Conservation (phyloP, 2,797 vertebrate genomes). For the Cyprinella venusta region DNA sequence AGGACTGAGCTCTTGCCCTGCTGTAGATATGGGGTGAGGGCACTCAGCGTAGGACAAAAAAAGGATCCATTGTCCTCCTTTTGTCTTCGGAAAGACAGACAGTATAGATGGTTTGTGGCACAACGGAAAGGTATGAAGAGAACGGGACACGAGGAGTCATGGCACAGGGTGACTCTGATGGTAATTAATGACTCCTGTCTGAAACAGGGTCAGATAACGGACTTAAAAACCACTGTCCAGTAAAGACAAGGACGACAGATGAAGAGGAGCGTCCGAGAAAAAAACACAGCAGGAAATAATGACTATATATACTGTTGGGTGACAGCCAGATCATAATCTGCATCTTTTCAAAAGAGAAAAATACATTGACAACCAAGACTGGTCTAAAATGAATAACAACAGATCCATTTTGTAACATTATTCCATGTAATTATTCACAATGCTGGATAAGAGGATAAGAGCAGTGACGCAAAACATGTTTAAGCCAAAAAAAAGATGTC, state of each 20-base stretch:
- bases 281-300: background rate
- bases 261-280: background rate
- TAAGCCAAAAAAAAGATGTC: background rate
- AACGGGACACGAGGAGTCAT: constrained; percentile 40
- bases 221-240: background rate
- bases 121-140: constrained; percentile 36
- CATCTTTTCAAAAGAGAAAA: background rate
- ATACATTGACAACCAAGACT: background rate
- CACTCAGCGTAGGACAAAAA: constrained; percentile 53
- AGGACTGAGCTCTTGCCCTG: constrained; percentile 62
- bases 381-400: background rate
- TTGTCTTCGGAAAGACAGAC: constrained; percentile 61
- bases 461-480: background rate
- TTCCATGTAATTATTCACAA: background rate
- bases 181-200: constrained; percentile 34
- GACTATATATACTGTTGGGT: background rate
- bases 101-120: constrained; percentile 55
- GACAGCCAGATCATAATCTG: background rate
- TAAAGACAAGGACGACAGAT: background rate
- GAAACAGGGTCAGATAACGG: constrained; percentile 14
- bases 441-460: background rate
- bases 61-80: constrained; percentile 71
- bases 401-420: background rate
- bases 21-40: constrained; percentile 62
- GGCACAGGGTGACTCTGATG: constrained; percentile 50